Conservation (phyloP, 2,113 vertebrate genomes). For the Sorex araneus region DNA sequence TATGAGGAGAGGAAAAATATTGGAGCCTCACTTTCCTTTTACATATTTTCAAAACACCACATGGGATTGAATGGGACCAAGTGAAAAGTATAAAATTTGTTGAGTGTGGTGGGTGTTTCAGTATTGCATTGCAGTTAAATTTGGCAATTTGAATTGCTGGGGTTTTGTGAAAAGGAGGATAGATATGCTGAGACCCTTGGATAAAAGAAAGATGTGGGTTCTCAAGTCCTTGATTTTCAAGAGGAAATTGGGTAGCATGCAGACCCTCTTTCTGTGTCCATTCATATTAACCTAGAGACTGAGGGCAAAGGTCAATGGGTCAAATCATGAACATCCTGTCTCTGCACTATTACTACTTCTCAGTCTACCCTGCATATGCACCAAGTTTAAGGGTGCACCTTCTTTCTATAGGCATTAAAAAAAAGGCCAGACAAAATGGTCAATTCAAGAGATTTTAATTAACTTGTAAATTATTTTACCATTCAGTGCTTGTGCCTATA, state of each 20-base stretch:
- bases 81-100: constrained; percentile 80
- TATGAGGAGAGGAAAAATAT: constrained; percentile 84
- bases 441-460: neutral
- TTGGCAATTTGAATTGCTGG: constrained; percentile 58
- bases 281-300: neutral
- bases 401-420: neutral
- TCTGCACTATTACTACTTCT: neutral
- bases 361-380: too few relatives aligned
- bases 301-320: neutral
- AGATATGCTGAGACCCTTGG: neutral
- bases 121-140: constrained; percentile 48
- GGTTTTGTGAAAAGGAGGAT: constrained; percentile 31
- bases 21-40: constrained; percentile 81
- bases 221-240: neutral
- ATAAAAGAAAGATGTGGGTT: neutral
- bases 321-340: neutral
- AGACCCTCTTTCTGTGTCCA: neutral
- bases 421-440: neutral
- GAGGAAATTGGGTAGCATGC: neutral
- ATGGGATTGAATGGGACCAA: constrained; percentile 82
- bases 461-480: neutral
- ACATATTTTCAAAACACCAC: constrained; percentile 85
- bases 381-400: neutral
- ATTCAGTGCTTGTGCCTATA: neutral
- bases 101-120: constrained; percentile 66